Percentiles rank a stretch among this genome's conserved stretches.
Conservation (phyloP, 2,888 invertebrate genomes). For the Gymnoscelis rufifasciata region DNA sequence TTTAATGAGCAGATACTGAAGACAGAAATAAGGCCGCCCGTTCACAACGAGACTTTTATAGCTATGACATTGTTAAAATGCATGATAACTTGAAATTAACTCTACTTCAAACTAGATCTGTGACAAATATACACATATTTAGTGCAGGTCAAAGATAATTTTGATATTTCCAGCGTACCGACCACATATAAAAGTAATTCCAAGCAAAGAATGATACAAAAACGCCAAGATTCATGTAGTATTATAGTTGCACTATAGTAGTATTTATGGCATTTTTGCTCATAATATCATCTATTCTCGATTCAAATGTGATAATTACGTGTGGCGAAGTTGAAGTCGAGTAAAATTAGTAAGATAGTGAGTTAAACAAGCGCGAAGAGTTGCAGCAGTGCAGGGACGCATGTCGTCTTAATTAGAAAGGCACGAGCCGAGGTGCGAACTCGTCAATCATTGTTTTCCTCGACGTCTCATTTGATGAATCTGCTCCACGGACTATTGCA, state of each 20-base stretch:
- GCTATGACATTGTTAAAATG: conserved; percentile 73
- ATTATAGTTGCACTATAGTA: too few relatives aligned
- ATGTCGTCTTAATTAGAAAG: conserved; percentile 75
- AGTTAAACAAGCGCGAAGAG: conserved; percentile 59
- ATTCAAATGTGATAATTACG: conserved; percentile 34
- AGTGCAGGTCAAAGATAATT: too few relatives aligned
- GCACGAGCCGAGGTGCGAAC: conserved; percentile 72
- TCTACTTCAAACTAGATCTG: too few relatives aligned
- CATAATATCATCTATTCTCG: conserved; percentile 2
- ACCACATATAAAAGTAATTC: conserved; percentile 17
- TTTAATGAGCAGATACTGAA: conserved; percentile 76
- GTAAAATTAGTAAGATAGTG: conserved; percentile 49
- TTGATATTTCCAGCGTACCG: too few relatives aligned
- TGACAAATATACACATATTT: too few relatives aligned
- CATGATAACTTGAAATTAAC: conserved; percentile 41
- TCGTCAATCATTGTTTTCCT: conserved; percentile 75
- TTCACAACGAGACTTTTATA: conserved; percentile 66
- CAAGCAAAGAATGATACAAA: too few relatives aligned
- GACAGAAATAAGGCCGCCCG: conserved; percentile 74
- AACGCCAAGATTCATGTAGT: too few relatives aligned
- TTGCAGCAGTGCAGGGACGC: conserved; percentile 61
- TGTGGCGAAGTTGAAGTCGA: conserved; percentile 28
- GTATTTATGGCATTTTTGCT: too few relatives aligned
- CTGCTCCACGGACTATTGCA: conserved; percentile 56
- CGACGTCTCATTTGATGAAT: conserved; percentile 58